Base-by-base conservation (phyloP, 2,888 invertebrate species). In the Tolmerus cingulatus region DNA sequence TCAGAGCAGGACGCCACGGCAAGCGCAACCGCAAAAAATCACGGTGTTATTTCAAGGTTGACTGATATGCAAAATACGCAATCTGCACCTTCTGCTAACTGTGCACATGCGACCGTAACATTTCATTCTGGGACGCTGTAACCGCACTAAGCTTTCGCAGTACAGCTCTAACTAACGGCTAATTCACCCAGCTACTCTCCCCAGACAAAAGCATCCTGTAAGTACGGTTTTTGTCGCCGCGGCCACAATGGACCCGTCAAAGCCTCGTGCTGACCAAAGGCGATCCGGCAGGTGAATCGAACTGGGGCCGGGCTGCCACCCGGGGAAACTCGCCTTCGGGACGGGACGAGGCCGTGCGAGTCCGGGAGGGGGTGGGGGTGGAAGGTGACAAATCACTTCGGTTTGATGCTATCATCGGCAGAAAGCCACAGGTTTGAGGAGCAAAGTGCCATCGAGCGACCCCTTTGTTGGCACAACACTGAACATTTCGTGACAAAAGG, bases 401-500 rank as follows among this genome's bases (percentile, higher is more conserved):
- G 66, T 84, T 27, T 84, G 82, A 84, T 84, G 30, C 82, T 66
- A 84, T 84, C 82, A 84, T 84, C 66, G 66, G 37, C 57, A 84
- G 82, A 37, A 66, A 84, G 37, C 82, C 82, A 66, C 57, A 84
- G 66, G 37, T 40, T 57, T 40, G 82, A 84, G 37, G 19, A 66
- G 14, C 19, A 84, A 66, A 66, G 82, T 66, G 66, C 66, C 57
- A n/a, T 84, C 34, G n/a, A 66, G 40, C 66, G 82, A 84, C 82
- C 82, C 82, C 40, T 55, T 84, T 84, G 82, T 84, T 84, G 82
- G 66, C 82, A 84, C 66, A 84, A 84, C 82, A 84, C 66, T 66
- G 55, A 84, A 84, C 82, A 84, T 84, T 66, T 84, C 82, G 55
- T 84, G 82, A 66, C 82, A 84, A 84, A 84, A 66, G 82, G 82